phyloP scores from a whole-genome alignment of 2,888 invertebrate species.

The Rhorus exstirpatorius region DNA sequence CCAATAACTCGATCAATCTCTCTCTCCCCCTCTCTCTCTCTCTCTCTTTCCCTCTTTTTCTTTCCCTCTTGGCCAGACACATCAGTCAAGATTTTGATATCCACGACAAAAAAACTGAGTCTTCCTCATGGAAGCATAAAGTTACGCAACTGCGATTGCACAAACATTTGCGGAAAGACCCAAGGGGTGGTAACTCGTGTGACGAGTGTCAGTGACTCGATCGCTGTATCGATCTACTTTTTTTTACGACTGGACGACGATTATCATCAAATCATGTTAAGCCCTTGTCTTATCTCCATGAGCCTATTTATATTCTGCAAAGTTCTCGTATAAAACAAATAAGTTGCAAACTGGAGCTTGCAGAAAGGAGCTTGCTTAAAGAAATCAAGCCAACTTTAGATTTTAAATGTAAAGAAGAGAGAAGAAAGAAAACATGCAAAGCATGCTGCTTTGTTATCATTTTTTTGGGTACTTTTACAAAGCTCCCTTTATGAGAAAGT shows the following conservation, averaged over 20 bases:
- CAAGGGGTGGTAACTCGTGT: constrained; percentile 5
- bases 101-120: not conserved
- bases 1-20: too few relatives aligned
- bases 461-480: too few relatives aligned
- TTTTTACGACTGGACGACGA: not conserved
- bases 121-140: not conserved
- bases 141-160: constrained; percentile 34
- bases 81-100: constrained; percentile 24
- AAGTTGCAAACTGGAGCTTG: too few relatives aligned
- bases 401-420: not conserved
- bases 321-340: not conserved
- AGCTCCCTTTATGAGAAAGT: too few relatives aligned
- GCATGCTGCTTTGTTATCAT: too few relatives aligned
- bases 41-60: too few relatives aligned
- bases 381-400: too few relatives aligned
- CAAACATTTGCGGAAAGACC: not conserved
- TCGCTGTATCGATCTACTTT: not conserved
- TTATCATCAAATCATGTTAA: not conserved
- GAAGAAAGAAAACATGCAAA: not conserved
- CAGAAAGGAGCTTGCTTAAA: too few relatives aligned
- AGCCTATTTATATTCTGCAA: not conserved
- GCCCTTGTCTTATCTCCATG: constrained; percentile 1
- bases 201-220: not conserved
- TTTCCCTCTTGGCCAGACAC: too few relatives aligned
- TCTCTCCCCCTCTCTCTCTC: too few relatives aligned